Evolutionary conservation across 37 sponge, comb jelly and placozoan species (phyloP), one percentile per base, ranked within the genome.

Genomic region (Axinella damicornis): DNA sequence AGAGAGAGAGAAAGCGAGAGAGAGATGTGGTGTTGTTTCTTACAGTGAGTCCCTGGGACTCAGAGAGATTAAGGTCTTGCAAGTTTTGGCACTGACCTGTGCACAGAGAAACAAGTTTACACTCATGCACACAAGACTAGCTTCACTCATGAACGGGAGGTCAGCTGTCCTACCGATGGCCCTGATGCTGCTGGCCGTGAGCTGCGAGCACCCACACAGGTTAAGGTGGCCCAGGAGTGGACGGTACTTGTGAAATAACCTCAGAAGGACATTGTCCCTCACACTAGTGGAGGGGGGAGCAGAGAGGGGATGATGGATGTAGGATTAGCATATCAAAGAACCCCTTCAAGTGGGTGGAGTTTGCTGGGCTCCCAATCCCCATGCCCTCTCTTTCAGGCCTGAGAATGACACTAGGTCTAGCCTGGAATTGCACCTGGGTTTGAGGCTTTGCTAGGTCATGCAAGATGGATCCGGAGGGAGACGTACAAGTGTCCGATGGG

Each of bases 11-110:
- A 33, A 69, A 6, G 28, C 4, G 70, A 71, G 33, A 46, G 41
- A 21, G 41, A 71, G 41, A 71, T 39, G 72, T 36, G 41, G 18
- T 1, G 72, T 34, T 36, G 37, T 11, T 27, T 33, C 20, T 74
- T 55, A 91, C 95, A 46, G 36, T 86, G 6, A 92, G 38, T 71
- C 54, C 67, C 20, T 55, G 24, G 58, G 77, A 89, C 36, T 96
- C 99, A 12, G 97, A 96, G 52, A 98, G 67, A 57, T 96, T 98
- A 36, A 98, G 87, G 46, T 98, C 99, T 63, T 98, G 99, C 40
- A 98, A 74, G 74, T 98, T 98, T 72, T 89, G 89, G 69, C 99
- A 98, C 36, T 90, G 79, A 17, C 96, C 90, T 93, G 73, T 31
- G 33, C 22, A 56, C 36, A 77, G 33, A 57, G 19, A 36, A 9